Base-by-base conservation (phyloP, 2,888 invertebrate species). In the Tachina lurida region DNA sequence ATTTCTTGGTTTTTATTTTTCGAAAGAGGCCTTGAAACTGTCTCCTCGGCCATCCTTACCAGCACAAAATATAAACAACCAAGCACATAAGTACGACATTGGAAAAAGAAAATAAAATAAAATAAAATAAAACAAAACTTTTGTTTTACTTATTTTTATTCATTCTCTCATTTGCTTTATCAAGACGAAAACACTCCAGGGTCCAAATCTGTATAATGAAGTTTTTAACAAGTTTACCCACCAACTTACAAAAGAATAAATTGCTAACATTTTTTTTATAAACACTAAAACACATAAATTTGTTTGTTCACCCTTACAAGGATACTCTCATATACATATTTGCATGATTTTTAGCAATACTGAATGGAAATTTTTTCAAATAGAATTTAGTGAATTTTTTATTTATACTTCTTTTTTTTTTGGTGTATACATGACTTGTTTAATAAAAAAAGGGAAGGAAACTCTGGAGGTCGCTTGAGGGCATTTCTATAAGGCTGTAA, bases 161-260 rank as follows among this genome's bases (percentile, higher is more conserved):
- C 12, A 41, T 41, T 45, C 70, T 60, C 60, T 17, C 58, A 22
- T 58, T 45, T 31, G 58, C 65, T 49, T 68, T 77, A 76, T 81
- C 77, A 74, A 52, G 63, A 70, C 77, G 63, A 82, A 73, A 81
- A 74, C 81, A 70, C 85, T 81, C 78, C 68, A 78, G 85, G 85
- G 85, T 22, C 60, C 63, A 68, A 74, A 81, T 74, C 73, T 68
- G 54, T 77, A 77, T 81, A 78, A 82, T 85, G 52, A 85, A 82
- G 85, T 85, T 85, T 84, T 75, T 70, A 81, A 82, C 67, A 85
- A 85, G 85, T 85, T 85, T 77, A 62, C 58, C 58, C 83, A 68
- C 77, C 77, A 83, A 71, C 71, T 73, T n/a, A 67, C 65, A 83
- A 73, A 73, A 77, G 73, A 73, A 77, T 77, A 77, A 83, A 67